Evolutionary conservation across 1,140 invertebrate genomes (phyloP).

Genomic region (Cryptotermes secundus): DNA sequence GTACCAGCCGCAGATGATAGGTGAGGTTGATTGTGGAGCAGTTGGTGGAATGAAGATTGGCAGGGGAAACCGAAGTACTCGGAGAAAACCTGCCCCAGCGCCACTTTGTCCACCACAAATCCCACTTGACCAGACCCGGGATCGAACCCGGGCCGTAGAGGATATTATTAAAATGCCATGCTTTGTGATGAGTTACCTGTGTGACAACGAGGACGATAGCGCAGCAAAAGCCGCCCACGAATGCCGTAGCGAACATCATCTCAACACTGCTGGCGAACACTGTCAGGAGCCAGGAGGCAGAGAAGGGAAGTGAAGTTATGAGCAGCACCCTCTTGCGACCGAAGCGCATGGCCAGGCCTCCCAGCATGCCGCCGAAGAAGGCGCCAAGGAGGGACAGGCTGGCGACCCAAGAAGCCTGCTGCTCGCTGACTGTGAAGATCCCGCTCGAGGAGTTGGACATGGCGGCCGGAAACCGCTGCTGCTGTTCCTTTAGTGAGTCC

Average conservation of each 20-base stretch:
- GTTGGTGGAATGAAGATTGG: too few species aligned
- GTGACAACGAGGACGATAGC: slow-evolving; percentile 77
- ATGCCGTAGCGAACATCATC: slow-evolving; percentile 74
- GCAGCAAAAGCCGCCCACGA: slow-evolving; percentile 76
- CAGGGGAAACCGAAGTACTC: too few species aligned
- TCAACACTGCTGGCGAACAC: slow-evolving; percentile 71
- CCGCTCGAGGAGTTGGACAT: slow-evolving; percentile 37
- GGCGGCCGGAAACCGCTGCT: slow-evolving; percentile 48
- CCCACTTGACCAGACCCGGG: too few species aligned
- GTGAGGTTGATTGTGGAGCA: too few species aligned
- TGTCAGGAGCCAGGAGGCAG: slow-evolving; percentile 73
- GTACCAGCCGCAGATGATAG: too few species aligned
- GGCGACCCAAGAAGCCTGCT: slow-evolving; percentile 81
- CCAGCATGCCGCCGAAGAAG: slow-evolving; percentile 73
- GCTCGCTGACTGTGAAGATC: slow-evolving; percentile 57
- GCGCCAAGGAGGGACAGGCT: slow-evolving; percentile 73
- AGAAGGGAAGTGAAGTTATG: slow-evolving; percentile 68
- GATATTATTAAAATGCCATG: too few species aligned
- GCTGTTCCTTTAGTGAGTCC: slow-evolving; percentile 72
- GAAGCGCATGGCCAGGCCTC: slow-evolving; percentile 71
- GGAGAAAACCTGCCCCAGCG: too few species aligned
- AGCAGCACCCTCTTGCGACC: slow-evolving; percentile 68
- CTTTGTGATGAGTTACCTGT: slow-evolving; percentile 54
- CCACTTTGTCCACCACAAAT: too few species aligned
- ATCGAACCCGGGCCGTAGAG: too few species aligned